Percentiles rank a stretch among this genome's conserved stretches.
Conservation (phyloP, 2,113 vertebrate genomes). For the Erythrocebus patas region DNA sequence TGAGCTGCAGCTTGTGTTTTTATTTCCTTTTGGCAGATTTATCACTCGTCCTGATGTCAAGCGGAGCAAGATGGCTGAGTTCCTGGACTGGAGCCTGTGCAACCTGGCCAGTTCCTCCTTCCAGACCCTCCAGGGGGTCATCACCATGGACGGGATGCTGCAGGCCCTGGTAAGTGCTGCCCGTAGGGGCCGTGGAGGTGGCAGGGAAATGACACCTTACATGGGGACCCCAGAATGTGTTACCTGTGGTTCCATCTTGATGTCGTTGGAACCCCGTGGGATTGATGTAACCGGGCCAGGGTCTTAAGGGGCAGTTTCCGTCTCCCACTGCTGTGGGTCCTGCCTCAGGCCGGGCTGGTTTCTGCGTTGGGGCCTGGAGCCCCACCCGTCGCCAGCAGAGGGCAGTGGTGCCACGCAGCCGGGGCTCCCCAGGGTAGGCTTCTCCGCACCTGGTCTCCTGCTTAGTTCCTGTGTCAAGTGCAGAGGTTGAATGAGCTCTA, state of each 20-base stretch:
- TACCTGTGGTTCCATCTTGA: background rate
- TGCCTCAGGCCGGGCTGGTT: background rate
- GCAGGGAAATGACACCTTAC: background rate
- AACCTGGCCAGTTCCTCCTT: slow-evolving; percentile 86
- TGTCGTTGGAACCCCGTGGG: background rate
- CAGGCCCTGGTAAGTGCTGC: slow-evolving; percentile 92
- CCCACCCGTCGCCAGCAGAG: background rate
- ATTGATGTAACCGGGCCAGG: rapidly evolving
- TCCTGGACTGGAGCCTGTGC: slow-evolving; percentile 93
- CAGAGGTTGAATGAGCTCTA: background rate
- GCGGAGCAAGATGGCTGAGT: slow-evolving; percentile 89
- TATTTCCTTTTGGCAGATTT: slow-evolving; percentile 84
- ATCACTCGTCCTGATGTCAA: slow-evolving; percentile 94
- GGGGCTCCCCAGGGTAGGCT: rapidly evolving
- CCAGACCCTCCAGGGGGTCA: slow-evolving; percentile 86
- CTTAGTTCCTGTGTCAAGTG: background rate
- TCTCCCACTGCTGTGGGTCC: background rate
- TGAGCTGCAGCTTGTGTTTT: background rate
- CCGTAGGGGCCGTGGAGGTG: background rate
- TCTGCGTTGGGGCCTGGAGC: background rate
- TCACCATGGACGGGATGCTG: slow-evolving; percentile 90
- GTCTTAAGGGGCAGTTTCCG: background rate
- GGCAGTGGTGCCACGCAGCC: background rate
- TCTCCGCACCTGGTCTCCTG: background rate
- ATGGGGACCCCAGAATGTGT: background rate